These are phyloP conservation scores for Drosophila nr. medialis DNA, from an alignment of 2,888 invertebrate species.

Conservation along the genomic window DNA sequence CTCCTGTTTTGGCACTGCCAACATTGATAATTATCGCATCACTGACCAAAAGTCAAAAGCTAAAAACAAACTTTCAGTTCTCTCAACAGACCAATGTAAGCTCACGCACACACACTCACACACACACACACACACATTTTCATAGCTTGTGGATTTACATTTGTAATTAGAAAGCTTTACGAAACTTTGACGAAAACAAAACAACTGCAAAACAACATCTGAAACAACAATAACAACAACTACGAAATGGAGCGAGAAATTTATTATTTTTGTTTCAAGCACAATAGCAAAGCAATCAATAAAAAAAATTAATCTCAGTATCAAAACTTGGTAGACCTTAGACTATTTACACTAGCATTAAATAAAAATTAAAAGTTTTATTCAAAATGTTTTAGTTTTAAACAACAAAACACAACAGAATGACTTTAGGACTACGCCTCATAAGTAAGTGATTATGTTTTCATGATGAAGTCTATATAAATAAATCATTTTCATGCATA, in stretches of 20 bases:
- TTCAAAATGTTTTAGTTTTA: background rate
- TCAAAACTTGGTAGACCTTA: too few species aligned
- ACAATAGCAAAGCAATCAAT: background rate
- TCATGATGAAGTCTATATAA: background rate
- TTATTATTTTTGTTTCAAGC: conserved; percentile 1
- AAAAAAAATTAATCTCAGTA: background rate
- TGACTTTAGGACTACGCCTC: too few species aligned
- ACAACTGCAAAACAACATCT: conserved; percentile 21
- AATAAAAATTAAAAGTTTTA: background rate
- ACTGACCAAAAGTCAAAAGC: conserved; percentile 31
- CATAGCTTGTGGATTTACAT: conserved; percentile 72
- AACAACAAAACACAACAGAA: too few species aligned
- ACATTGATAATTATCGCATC: conserved; percentile 38
- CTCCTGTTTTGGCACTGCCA: conserved; percentile 19
- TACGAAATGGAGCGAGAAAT: background rate
- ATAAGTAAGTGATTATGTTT: background rate
- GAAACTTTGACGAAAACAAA: conserved; percentile 68
- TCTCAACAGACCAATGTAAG: conserved; percentile 23
- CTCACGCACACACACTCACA: conserved; percentile 21
- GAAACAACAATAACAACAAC: conserved; percentile 9
- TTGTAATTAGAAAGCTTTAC: conserved; percentile 82
- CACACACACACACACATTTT: conserved; percentile 23
- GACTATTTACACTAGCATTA: too few species aligned
- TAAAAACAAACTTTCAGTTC: conserved; percentile 38
- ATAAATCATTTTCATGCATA: background rate